Evolutionary conservation across 2,888 invertebrate species (phyloP).

Genomic region (Lasioglossum marginatum): DNA sequence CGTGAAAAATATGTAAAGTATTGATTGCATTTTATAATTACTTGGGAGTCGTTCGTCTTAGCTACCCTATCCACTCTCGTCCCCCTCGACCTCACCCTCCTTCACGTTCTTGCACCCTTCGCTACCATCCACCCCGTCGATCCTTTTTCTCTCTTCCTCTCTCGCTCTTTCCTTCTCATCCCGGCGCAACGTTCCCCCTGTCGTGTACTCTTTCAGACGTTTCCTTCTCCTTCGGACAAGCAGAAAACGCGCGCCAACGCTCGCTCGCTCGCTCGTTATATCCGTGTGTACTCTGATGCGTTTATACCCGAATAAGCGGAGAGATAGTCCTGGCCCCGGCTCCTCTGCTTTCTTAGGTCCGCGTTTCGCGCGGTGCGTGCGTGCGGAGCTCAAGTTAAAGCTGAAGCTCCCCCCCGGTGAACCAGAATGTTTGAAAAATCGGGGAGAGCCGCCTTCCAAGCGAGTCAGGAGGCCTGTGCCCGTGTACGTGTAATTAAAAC

Average conservation of each 20-base stretch:
- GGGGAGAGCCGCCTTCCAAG: not conserved
- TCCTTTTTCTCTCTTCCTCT: constrained; percentile 42
- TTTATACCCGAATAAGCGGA: constrained; percentile 62
- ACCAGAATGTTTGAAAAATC: constrained; percentile 35
- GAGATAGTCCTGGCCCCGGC: constrained; percentile 48
- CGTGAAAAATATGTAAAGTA: constrained; percentile 85
- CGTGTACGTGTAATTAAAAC: constrained; percentile 25
- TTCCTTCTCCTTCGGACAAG: constrained; percentile 28
- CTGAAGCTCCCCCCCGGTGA: not conserved
- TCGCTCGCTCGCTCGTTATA: constrained; percentile 6
- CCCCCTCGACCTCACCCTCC: constrained; percentile 69
- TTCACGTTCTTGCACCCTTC: constrained; percentile 73
- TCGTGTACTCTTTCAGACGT: constrained; percentile 37
- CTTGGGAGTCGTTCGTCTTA: constrained; percentile 84
- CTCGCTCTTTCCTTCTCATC: not conserved
- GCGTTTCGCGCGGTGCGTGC: constrained; percentile 20
- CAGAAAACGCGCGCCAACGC: constrained; percentile 43
- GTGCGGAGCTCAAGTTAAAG: constrained; percentile 39
- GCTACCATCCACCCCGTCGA: constrained; percentile 64
- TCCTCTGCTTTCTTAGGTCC: constrained; percentile 26
- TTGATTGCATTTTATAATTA: constrained; percentile 85
- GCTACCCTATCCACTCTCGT: constrained; percentile 80
- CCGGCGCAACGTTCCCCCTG: constrained; percentile 47
- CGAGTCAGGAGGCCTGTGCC: not conserved
- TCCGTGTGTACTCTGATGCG: constrained; percentile 55